These are phyloP conservation scores for Tetragonula carbonaria DNA, from an alignment of 2,888 invertebrate genomes.

Conservation along the genomic window DNA sequence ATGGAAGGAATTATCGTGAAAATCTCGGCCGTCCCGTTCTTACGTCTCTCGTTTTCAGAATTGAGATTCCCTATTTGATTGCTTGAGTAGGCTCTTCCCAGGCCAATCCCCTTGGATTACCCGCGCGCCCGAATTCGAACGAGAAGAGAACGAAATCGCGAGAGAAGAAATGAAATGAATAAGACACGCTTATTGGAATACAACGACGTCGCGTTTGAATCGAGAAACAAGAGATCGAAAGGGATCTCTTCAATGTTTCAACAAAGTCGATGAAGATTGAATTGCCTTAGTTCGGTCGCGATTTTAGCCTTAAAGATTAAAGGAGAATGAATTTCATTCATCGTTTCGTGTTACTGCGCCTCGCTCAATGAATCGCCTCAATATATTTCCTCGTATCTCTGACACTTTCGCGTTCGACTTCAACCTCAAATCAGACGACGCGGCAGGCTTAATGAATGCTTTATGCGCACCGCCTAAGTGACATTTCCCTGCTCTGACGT, in stretches of 20 bases:
- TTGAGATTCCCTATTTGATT: constrained; percentile 30
- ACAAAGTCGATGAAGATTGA: constrained; percentile 35
- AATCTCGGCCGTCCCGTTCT: constrained; percentile 40
- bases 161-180: no score
- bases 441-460: not conserved
- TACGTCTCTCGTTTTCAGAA: constrained; percentile 37
- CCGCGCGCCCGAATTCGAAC: no score
- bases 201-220: not conserved
- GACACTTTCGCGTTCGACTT: no score
- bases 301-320: no score
- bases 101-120: not conserved
- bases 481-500: not conserved
- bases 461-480: not conserved
- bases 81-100: not conserved
- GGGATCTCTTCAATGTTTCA: constrained; percentile 33
- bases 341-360: constrained; percentile 31
- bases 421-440: no score
- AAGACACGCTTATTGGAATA: no score
- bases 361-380: not conserved
- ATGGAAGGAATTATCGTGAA: constrained; percentile 50
- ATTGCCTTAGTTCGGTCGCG: constrained; percentile 25
- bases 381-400: no score
- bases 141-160: no score
- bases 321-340: constrained; percentile 7
- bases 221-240: not conserved